Percentiles rank a stretch among this genome's conserved stretches.
Conservation (phyloP, 2,113 vertebrate genomes). For the Gasterosteus aculeatus region DNA sequence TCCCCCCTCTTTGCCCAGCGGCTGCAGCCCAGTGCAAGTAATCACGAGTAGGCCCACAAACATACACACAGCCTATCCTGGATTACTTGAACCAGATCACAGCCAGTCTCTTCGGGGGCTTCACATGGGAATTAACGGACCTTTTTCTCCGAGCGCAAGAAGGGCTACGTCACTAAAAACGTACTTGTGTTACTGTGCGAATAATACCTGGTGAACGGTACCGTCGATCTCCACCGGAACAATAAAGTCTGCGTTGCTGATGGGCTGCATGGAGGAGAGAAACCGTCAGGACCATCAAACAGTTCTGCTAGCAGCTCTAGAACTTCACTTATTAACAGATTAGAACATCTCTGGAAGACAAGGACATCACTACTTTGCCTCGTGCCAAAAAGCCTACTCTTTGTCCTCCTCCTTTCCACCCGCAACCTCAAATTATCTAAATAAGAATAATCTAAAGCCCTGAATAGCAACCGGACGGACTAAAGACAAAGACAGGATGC, state of each 20-base stretch:
- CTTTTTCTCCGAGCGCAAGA: slow-evolving; percentile 2
- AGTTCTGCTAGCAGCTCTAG: slow-evolving; percentile 33
- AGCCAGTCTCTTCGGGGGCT: slow-evolving; percentile 64
- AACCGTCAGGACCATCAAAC: not conserved
- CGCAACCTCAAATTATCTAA: slow-evolving; percentile 13
- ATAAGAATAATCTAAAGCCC: not conserved
- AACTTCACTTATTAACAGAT: not conserved
- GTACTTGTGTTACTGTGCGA: not conserved
- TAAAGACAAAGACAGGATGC: not conserved
- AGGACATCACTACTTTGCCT: not conserved
- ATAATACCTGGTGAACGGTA: slow-evolving; percentile 95
- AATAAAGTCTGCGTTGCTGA: slow-evolving; percentile 98
- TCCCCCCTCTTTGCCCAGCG: slow-evolving; percentile 26
- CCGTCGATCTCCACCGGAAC: slow-evolving; percentile 99
- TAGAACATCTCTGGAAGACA: not conserved
- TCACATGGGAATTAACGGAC: slow-evolving; percentile 1
- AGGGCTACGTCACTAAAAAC: not conserved
- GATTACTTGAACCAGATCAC: slow-evolving; percentile 99
- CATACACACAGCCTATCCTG: slow-evolving; percentile 99
- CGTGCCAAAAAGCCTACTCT: slow-evolving; percentile 22
- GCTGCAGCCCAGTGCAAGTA: slow-evolving; percentile 94
- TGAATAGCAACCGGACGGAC: not conserved
- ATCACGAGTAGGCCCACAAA: slow-evolving; percentile 96
- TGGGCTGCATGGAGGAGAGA: slow-evolving; percentile 85
- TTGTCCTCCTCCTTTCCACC: not conserved